Evolutionary conservation across 2,888 invertebrate genomes (phyloP), one percentile per base, ranked within the genome.

Genomic region (Lydus trimaculatus): DNA sequence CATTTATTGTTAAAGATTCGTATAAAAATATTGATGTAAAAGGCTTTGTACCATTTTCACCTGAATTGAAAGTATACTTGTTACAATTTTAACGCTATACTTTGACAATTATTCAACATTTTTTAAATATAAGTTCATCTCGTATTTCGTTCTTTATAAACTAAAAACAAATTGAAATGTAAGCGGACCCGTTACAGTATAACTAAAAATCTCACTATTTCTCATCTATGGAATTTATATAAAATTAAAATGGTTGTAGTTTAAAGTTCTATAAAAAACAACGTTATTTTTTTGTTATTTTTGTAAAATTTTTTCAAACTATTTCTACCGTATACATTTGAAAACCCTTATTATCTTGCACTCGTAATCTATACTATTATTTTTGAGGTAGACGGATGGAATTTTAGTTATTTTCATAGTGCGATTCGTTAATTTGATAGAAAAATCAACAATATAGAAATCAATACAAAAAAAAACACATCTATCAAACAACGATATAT

Each of bases 331-430:
- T 85, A 84, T 85, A 85, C 85, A 83, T 77, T 81, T 84, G 80
- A 81, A 83, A 84, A 84, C 83, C 84, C 84, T 83, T 85, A 84
- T 84, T 83, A 82, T 83, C 81, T 83, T 82, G 82, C 81, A 82
- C 82, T 80, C 75, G 71, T 79, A 73, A 75, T 73, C 69, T 79
- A 77, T 74, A 74, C 74, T 66, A 75, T 74, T 77, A 77, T 73
- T 78, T 80, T 80, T 85, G 85, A 85, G 85, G 85, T 85, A 85
- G 85, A 84, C 84, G 85, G 85, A 85, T 85, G 84, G 84, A 85
- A 84, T 85, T 81, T 78, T 77, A 65, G 72, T 66, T 73, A 70
- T 72, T 69, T 68, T 69, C 65, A 68, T 67, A 69, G 66, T 28
- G 52, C 31, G 33, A 60, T 31, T 17, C 43, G 43, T 43, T 43